These are phyloP conservation scores for Steatornis caripensis DNA, from an alignment of 2,113 vertebrate species.

Conservation along the genomic window DNA sequence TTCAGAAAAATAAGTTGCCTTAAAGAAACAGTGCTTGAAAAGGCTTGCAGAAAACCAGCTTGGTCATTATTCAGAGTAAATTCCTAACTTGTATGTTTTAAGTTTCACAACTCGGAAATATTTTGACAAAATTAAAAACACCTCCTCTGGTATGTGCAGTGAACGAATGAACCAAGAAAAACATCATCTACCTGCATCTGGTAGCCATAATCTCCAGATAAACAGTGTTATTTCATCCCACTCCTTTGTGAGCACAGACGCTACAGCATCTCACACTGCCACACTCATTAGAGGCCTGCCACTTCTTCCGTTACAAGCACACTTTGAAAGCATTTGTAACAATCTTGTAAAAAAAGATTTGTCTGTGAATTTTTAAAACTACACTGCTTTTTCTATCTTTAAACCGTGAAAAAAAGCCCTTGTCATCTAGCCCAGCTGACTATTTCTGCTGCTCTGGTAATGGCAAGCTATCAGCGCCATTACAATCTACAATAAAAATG, in stretches of 20 bases:
- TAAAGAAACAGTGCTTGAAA: neutral
- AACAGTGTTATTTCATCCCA: neutral
- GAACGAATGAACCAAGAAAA: neutral
- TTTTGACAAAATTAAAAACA: constrained; percentile 8
- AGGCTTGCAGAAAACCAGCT: neutral
- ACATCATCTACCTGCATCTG: neutral
- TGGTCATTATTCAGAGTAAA: neutral
- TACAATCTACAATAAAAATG: neutral
- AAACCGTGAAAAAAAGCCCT: neutral
- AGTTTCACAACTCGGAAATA: neutral
- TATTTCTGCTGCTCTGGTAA: neutral
- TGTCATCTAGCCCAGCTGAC: neutral
- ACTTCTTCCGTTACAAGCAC: neutral
- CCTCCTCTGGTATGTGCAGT: neutral
- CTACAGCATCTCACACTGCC: neutral
- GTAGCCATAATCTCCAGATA: neutral
- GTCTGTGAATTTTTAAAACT: neutral
- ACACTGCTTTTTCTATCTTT: neutral
- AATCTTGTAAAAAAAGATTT: neutral
- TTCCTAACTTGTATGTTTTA: neutral
- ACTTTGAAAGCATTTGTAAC: neutral
- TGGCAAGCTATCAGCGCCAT: neutral
- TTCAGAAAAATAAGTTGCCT: neutral
- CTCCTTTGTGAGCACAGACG: neutral
- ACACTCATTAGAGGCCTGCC: neutral